Conservation (phyloP, 1,140 invertebrate genomes). For the Limonius californicus region DNA sequence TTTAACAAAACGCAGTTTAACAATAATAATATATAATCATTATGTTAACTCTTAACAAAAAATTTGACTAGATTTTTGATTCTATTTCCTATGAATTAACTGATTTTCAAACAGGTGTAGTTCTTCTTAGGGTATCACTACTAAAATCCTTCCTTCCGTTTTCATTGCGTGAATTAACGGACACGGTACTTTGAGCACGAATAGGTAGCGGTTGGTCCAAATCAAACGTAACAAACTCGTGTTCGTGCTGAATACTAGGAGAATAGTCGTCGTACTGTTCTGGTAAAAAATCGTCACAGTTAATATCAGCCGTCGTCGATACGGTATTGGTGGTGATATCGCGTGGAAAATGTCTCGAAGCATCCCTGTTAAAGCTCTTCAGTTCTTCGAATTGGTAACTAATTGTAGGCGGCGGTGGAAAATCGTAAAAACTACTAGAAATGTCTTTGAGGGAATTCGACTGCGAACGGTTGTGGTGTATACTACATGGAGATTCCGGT, state of each 20-base stretch:
- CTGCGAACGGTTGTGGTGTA: slow-evolving; percentile 48
- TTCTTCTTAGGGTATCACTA: slow-evolving; percentile 44
- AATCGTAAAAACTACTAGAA: slow-evolving; percentile 52
- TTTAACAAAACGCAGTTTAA: not conserved
- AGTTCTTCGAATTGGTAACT: slow-evolving; percentile 44
- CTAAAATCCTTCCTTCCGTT: slow-evolving; percentile 34
- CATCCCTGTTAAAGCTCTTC: slow-evolving; percentile 26
- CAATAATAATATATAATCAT: not conserved
- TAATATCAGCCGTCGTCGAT: slow-evolving; percentile 47
- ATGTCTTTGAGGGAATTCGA: slow-evolving; percentile 55
- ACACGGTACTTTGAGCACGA: slow-evolving; percentile 40
- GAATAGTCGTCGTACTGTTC: slow-evolving; percentile 45
- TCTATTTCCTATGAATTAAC: not conserved
- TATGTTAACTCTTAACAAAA: not conserved
- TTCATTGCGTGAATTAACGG: slow-evolving; percentile 38
- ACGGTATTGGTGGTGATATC: slow-evolving; percentile 47
- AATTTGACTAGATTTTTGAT: not conserved
- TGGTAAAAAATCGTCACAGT: slow-evolving; percentile 36
- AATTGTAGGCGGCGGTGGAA: slow-evolving; percentile 51
- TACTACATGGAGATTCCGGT: slow-evolving; percentile 45
- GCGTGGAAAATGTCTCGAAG: slow-evolving; percentile 38
- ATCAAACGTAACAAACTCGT: slow-evolving; percentile 48
- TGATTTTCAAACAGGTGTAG: slow-evolving; percentile 46
- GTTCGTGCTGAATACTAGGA: slow-evolving; percentile 41
- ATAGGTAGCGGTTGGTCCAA: slow-evolving; percentile 44